Base-by-base conservation (phyloP, 2,797 vertebrate species). In the Arnoldichthys spilopterus region DNA sequence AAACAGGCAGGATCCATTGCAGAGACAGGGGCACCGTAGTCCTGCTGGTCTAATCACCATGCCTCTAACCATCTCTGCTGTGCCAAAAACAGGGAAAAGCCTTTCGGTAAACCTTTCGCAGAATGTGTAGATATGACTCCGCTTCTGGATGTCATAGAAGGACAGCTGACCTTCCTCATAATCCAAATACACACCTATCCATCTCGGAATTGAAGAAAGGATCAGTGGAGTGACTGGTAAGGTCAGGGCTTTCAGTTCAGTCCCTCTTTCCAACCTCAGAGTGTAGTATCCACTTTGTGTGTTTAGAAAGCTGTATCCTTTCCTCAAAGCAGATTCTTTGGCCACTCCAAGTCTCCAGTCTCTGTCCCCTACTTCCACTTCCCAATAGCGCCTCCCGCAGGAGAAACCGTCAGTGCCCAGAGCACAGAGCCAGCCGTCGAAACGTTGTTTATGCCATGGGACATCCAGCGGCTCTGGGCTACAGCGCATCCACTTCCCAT, bases 321-420 rank as follows among this genome's bases (percentile, higher is more conserved):
- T 90, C 71, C 91, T 85, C 64, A 83, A 64, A 0, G 93, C 92
- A 0, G 93, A 93, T 0, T 87, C 91, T 76, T 85, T 91, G 40
- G 89, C 91, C 79, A 93, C 87, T 0, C 94, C 93, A 32, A 95
- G 79, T 9, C 93, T 84, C 94, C 94, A 95, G 78, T 94, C 94
- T 18, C 91, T 88, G 70, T 90, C 89, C 0, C 94, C 94, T 67
- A 95, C 92, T 83, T 94, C 92, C 85, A 93, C 93, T 84, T 95
- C 93, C 94, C 94, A 95, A 90, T 94, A 94, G 87, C 90, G 92
- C 16, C 93, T 91, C 0, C 93, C 94, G 0, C 88, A 87, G 28
- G 76, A 1, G 86, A 84, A 93, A 45, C 91, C 90, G 32, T 89
- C 83, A 12, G 64, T 72, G 11, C 78, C 91, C 30, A 80, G 70